phyloP scores from a whole-genome alignment of 2,113 vertebrate species.

The Campylomormyrus tamandua region DNA sequence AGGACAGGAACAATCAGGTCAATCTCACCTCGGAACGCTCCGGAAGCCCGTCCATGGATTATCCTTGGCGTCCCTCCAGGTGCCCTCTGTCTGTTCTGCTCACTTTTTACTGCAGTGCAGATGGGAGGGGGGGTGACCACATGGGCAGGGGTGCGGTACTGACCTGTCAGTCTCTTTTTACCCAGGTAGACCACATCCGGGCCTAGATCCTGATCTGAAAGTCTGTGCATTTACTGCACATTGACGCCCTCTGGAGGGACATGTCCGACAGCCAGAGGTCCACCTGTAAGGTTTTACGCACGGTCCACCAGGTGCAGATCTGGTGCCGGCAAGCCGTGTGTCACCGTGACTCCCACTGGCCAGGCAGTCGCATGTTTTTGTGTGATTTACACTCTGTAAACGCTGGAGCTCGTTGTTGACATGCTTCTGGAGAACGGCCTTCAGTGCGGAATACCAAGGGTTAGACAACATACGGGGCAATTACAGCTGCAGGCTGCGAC shows the following conservation, averaged over 20 bases:
- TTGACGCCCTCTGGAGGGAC: neutral
- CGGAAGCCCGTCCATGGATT: neutral
- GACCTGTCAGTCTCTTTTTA: neutral
- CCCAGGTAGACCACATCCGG: neutral
- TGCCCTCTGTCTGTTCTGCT: neutral
- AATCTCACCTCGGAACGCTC: neutral
- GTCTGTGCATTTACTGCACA: neutral
- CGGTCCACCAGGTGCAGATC: neutral
- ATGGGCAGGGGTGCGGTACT: neutral
- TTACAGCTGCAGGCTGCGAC: neutral
- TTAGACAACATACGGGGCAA: neutral
- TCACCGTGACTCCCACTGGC: neutral
- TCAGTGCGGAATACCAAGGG: neutral
- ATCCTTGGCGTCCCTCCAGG: neutral
- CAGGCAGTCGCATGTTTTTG: neutral
- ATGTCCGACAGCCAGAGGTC: neutral
- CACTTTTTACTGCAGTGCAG: constrained; percentile 18
- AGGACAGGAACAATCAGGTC: neutral
- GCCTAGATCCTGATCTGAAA: neutral
- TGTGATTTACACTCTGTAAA: neutral
- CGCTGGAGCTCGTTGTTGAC: neutral
- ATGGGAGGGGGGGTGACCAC: neutral
- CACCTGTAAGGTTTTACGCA: neutral
- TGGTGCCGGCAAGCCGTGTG: neutral
- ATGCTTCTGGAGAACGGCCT: neutral